Conservation (phyloP, 2,888 invertebrate genomes). For the Drosophila atroscutellata region DNA sequence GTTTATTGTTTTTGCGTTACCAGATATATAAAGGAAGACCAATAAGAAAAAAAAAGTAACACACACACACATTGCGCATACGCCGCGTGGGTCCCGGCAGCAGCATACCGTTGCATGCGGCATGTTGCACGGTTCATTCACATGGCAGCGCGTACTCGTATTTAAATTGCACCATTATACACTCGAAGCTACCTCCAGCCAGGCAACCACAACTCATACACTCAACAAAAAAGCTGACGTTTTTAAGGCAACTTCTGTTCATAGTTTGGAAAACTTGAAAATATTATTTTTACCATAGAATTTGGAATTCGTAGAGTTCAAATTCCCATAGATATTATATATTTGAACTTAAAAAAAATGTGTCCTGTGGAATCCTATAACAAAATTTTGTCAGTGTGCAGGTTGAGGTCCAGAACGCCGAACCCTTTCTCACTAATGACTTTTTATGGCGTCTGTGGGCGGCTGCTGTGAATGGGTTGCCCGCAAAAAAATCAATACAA, state of each 20-base stretch:
- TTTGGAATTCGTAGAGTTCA: background rate
- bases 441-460: conserved; percentile 71
- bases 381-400: background rate
- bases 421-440: conserved; percentile 75
- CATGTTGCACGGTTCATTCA: conserved; percentile 68
- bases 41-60: background rate
- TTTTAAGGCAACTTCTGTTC: background rate
- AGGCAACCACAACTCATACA: background rate
- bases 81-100: conserved; percentile 38
- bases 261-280: background rate
- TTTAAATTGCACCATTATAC: conserved; percentile 81
- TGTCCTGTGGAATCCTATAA: rapidly evolving
- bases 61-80: conserved; percentile 51
- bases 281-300: background rate
- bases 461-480: conserved; percentile 51
- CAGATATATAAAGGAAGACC: conserved; percentile 20
- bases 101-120: conserved; percentile 37
- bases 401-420: conserved; percentile 1
- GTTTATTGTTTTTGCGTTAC: conserved; percentile 74
- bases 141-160: conserved; percentile 68
- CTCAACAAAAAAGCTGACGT: background rate
- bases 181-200: conserved; percentile 44
- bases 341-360: background rate
- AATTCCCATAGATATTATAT: background rate
- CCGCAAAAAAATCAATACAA: conserved; percentile 74